Conservation (phyloP, 2,797 vertebrate genomes). For the Neoniphon sammara region DNA sequence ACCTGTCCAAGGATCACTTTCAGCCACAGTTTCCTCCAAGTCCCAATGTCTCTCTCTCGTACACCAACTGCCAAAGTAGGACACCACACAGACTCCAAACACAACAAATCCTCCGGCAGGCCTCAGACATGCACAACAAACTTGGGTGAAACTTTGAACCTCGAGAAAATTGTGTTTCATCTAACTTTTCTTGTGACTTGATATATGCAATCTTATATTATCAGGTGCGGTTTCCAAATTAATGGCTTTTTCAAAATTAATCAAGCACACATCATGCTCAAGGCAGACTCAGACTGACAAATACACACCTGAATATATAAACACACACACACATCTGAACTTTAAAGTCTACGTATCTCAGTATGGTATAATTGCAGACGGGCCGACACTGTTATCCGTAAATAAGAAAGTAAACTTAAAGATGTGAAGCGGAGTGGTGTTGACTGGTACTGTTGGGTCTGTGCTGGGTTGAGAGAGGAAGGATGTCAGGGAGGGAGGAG, state of each 20-base stretch:
- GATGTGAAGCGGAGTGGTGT: slow-evolving; percentile 19
- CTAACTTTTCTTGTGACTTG: background rate
- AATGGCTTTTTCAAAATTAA: background rate
- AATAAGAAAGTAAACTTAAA: slow-evolving; percentile 34
- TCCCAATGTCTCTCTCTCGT: slow-evolving; percentile 24
- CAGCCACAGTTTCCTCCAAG: slow-evolving; percentile 82
- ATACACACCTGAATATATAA: background rate
- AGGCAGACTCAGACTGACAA: background rate
- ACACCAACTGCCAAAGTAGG: slow-evolving; percentile 60
- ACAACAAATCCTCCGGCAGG: background rate
- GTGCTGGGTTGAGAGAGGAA: slow-evolving; percentile 28
- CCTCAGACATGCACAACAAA: background rate
- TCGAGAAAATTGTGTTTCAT: background rate
- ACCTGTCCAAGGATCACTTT: slow-evolving; percentile 79
- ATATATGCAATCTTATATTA: background rate
- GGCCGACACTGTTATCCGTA: slow-evolving; percentile 27
- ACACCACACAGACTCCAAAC: slow-evolving; percentile 20
- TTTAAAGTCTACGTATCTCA: background rate
- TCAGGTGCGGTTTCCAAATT: too few species aligned
- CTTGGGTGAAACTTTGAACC: background rate
- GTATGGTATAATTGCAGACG: slow-evolving; percentile 2
- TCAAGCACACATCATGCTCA: background rate
- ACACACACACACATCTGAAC: background rate
- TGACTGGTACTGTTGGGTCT: slow-evolving; percentile 15
- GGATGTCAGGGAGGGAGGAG: background rate